Conservation (phyloP, 2,797 vertebrate genomes). For the Saxicola maurus region DNA sequence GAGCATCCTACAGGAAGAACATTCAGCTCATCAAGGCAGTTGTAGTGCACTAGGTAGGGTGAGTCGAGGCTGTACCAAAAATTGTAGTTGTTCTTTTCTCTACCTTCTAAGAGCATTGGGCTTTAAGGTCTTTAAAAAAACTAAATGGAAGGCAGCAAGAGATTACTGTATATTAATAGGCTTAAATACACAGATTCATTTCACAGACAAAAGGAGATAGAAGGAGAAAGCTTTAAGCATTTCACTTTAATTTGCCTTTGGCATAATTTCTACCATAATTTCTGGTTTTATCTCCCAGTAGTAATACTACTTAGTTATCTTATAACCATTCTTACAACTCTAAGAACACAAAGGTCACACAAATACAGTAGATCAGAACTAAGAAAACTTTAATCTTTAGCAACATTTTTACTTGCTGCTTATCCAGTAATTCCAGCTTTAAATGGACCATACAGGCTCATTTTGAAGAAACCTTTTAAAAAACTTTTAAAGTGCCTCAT, state of each 20-base stretch:
- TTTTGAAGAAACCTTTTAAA: not conserved
- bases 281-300: not conserved
- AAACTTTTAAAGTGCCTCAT: not conserved
- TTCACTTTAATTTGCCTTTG: not conserved
- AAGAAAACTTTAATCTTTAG: not conserved
- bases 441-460: not conserved
- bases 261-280: not conserved
- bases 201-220: not conserved
- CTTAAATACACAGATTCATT: not conserved
- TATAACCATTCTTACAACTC: not conserved
- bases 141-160: not conserved
- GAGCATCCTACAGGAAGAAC: not conserved
- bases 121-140: not conserved
- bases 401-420: not conserved
- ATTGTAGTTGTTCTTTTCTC: not conserved
- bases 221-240: not conserved
- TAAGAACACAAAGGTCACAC: not conserved
- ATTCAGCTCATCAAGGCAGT: not conserved
- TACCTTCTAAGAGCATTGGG: not conserved
- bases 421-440: not conserved
- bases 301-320: not conserved
- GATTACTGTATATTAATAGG: not conserved
- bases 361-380: not conserved
- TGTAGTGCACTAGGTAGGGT: not conserved
- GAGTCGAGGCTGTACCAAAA: not conserved